These are phyloP conservation scores for Stenichneumon culpator DNA, from an alignment of 2,888 invertebrate genomes.

Conservation along the genomic window DNA sequence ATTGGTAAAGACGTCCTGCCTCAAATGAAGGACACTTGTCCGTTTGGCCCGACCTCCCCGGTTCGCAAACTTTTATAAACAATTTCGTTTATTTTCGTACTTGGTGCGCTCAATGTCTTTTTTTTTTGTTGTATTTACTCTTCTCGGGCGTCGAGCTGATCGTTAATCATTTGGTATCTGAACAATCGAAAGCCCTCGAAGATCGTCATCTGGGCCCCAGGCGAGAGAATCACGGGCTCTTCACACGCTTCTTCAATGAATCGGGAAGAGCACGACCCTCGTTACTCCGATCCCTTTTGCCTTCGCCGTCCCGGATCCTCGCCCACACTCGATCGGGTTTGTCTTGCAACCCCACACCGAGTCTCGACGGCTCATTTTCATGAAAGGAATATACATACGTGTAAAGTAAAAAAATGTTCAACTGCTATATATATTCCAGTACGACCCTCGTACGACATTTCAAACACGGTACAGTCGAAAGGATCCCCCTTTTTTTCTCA, in stretches of 20 bases:
- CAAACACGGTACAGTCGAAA: constrained; percentile 50
- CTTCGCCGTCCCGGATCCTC: constrained; percentile 51
- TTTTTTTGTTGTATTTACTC: background rate
- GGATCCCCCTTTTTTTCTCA: constrained; percentile 22
- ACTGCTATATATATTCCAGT: background rate
- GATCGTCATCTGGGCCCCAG: constrained; percentile 7
- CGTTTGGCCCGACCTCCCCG: background rate
- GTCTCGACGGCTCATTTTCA: constrained; percentile 58
- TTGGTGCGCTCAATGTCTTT: background rate
- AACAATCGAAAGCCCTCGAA: constrained; percentile 42
- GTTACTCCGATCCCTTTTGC: constrained; percentile 42
- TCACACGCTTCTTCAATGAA: constrained; percentile 51
- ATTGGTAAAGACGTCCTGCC: too few relatives aligned
- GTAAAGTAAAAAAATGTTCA: constrained; percentile 20
- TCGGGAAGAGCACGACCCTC: constrained; percentile 50
- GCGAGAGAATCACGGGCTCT: constrained; percentile 11
- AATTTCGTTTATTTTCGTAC: background rate
- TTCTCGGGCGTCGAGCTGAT: constrained; percentile 1
- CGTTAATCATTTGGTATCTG: constrained; percentile 31
- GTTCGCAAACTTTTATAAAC: background rate
- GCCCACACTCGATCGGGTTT: constrained; percentile 47
- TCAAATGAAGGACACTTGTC: background rate
- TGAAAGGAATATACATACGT: constrained; percentile 45
- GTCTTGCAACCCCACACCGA: constrained; percentile 40
- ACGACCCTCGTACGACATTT: constrained; percentile 37